phyloP scores from a whole-genome alignment of 2,113 vertebrate species.

The Lonchura striata region DNA sequence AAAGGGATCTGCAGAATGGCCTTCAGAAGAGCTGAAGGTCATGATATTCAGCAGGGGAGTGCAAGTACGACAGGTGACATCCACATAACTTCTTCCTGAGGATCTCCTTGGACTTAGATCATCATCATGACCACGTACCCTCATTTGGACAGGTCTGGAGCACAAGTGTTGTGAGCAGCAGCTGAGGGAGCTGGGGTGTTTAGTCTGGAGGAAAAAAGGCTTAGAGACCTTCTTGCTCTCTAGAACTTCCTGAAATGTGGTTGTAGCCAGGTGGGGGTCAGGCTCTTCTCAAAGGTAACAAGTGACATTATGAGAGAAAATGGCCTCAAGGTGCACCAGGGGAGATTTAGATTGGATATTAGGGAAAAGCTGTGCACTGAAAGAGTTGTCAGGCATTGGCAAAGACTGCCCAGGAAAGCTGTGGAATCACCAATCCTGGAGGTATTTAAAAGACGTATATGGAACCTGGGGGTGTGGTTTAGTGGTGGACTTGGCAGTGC shows the following conservation, averaged over 20 bases:
- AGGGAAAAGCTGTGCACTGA: not conserved
- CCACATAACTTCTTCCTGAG: not conserved
- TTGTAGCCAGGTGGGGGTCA: not conserved
- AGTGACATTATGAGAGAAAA: not conserved
- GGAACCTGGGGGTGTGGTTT: not conserved
- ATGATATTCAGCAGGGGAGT: not conserved
- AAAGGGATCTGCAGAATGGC: not conserved
- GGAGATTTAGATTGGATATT: not conserved
- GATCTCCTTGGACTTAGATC: not conserved
- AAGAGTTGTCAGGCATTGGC: not conserved
- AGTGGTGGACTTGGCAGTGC: not conserved
- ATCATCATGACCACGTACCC: fast-evolving
- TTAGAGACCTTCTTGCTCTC: not conserved
- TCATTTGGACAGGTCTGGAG: not conserved
- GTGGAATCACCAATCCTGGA: not conserved
- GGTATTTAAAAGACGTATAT: not conserved
- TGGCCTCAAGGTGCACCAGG: not conserved
- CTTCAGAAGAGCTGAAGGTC: not conserved
- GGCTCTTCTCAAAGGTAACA: not conserved
- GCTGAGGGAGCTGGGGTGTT: not conserved
- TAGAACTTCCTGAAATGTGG: not conserved
- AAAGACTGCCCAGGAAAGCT: not conserved
- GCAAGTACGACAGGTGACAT: not conserved
- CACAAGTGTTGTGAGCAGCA: not conserved
- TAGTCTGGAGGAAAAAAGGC: not conserved